A percentile compares a stretch with the other conserved stretches of the same genome.
Evolutionary conservation across 2,888 invertebrate species (phyloP).

Genomic region (Dione vanillae): DNA sequence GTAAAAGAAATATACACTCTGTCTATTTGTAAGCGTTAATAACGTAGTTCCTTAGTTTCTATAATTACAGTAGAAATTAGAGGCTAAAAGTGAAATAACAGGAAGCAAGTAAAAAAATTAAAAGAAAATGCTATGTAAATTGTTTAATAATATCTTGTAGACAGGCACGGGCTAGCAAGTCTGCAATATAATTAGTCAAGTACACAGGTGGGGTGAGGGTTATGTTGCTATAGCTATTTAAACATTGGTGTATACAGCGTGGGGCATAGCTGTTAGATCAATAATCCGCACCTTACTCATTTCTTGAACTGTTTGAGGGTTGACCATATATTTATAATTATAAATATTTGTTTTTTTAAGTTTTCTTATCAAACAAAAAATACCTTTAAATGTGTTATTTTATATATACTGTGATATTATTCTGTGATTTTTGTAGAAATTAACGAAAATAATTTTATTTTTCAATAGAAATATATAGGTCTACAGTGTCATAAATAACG

Average conservation of each 20-base stretch:
- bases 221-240: constrained; percentile 32
- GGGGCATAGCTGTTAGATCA: constrained; percentile 56
- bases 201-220: constrained; percentile 35
- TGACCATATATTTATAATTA: constrained; percentile 10
- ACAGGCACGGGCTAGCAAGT: neutral
- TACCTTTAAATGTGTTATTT: too few species aligned
- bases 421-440: too few species aligned
- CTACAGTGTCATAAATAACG: too few species aligned
- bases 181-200: constrained; percentile 28
- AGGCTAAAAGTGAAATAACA: neutral
- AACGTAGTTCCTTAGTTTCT: neutral
- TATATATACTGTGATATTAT: too few species aligned
- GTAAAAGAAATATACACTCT: neutral
- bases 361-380: too few species aligned
- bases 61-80: neutral
- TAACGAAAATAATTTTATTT: too few species aligned
- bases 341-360: too few species aligned
- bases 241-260: constrained; percentile 44
- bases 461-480: too few species aligned
- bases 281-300: constrained; percentile 53
- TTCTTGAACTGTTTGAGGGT: constrained; percentile 38
- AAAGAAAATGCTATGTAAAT: neutral
- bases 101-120: neutral
- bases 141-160: neutral
- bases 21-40: neutral